Base-by-base conservation (phyloP, 1,140 invertebrate genomes). In the Drosophila asahinai region DNA sequence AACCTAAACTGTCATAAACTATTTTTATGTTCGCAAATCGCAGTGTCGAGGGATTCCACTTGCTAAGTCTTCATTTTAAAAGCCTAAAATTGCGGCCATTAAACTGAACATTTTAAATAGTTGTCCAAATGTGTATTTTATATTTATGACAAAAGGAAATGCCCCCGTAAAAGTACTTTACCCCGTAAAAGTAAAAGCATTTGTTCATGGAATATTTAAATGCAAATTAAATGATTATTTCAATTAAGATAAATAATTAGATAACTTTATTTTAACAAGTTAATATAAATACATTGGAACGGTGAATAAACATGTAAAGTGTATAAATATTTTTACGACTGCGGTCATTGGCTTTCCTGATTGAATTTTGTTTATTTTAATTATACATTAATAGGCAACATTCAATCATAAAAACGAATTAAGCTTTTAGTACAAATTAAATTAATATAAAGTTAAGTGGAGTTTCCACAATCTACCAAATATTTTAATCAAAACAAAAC, bases 1-100 rank as follows among this genome's bases (percentile, higher is more conserved):
- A 63, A 47, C 19, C 7, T 15, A 47, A 62, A 11, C 58, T 17
- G 57, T 63, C 57, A 45, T 47, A 47, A 66, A 66, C 64, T 38
- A 63, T 25, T 62, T 61, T 65, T 43, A 65, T 62, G 27, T 12
- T 7, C 19, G 1, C 27, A 62, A 45, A 45, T 33, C n/a, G 59
- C 57, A 59, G 15, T 17, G 38, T 30, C 55, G 19, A 22, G 15
- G 19, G 19, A 11, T n/a, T 42, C 12, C 40, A 45, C 57, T 60
- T n/a, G 57, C 25, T 12, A 45, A 36, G n/a, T 36, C 30, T 8
- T 5, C 30, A 17, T 47, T 47, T 66, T 38, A 30, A 65, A n/a
- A 14, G 11, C 25, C 14, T 14, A 14, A 65, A 15, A 25, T 25
- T 43, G 27, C 9, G 4, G 38, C 2, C 30, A 65, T 61, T 25